Evolutionary conservation across 2,113 vertebrate species (phyloP).

Genomic region (Panurus biarmicus): DNA sequence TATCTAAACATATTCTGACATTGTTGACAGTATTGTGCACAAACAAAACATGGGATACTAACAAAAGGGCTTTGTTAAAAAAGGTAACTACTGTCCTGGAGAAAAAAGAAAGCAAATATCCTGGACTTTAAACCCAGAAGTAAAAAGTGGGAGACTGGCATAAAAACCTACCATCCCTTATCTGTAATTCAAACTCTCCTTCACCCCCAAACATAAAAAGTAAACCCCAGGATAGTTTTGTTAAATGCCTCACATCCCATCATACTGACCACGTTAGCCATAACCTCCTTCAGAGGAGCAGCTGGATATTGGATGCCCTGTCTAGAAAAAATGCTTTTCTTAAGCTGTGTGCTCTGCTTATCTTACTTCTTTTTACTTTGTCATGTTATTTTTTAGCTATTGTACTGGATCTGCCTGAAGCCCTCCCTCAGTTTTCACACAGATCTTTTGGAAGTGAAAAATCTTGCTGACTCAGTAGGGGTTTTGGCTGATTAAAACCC

Average conservation of each 20-base stretch:
- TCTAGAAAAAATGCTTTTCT: background rate
- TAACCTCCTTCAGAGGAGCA: background rate
- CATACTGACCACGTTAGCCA: accelerated
- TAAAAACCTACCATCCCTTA: background rate
- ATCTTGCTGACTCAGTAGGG: slow-evolving; percentile 2
- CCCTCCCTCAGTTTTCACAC: slow-evolving; percentile 13
- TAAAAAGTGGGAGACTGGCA: background rate
- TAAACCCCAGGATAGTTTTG: background rate
- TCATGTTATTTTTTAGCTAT: background rate
- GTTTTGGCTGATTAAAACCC: slow-evolving; percentile 10
- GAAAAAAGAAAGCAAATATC: background rate
- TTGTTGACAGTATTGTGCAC: background rate
- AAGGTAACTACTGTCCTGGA: background rate
- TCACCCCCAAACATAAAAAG: background rate
- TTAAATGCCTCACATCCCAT: background rate
- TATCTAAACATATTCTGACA: slow-evolving; percentile 15
- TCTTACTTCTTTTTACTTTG: background rate
- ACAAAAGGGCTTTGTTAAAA: background rate
- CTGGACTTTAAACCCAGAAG: background rate
- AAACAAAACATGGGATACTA: background rate
- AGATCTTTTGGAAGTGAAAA: slow-evolving; percentile 25
- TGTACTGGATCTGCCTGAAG: background rate
- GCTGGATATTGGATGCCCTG: background rate
- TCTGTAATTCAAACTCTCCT: background rate
- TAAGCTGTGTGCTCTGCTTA: background rate